Evolutionary conservation across 2,113 vertebrate species (phyloP).

Genomic region (Myxocyprinus asiaticus): DNA sequence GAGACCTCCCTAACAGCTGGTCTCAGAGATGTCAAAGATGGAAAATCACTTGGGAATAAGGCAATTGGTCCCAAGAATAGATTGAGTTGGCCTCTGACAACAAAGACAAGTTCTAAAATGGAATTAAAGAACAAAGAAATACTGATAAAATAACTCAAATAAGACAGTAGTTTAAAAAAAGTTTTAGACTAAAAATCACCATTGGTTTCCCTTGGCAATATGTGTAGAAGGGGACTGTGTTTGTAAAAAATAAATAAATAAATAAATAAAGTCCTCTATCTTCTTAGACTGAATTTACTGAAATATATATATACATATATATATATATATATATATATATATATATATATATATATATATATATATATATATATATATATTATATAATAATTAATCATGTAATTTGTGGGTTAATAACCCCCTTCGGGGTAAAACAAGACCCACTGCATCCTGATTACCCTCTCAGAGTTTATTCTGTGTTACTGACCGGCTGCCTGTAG

Average conservation of each 20-base stretch:
- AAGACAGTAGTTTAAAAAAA: not conserved
- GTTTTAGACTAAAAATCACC: not conserved
- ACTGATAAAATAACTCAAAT: not conserved
- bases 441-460: too few species aligned
- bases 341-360: too few species aligned
- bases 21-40: conserved; percentile 61
- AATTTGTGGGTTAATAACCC: too few species aligned
- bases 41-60: conserved; percentile 49
- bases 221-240: not conserved
- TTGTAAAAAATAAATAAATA: too few species aligned
- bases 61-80: conserved; percentile 52
- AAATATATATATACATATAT: not conserved
- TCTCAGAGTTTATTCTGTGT: too few species aligned
- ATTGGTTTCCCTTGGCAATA: not conserved
- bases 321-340: too few species aligned
- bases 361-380: too few species aligned
- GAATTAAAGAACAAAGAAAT: conserved; percentile 46
- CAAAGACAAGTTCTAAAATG: conserved; percentile 34
- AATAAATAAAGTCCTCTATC: not conserved
- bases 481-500: too few species aligned
- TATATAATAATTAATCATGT: too few species aligned
- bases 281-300: not conserved
- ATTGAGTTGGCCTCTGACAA: conserved; percentile 52
- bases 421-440: too few species aligned
- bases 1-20: conserved; percentile 70